Conservation (phyloP, 2,113 vertebrate species). For the Sylvietta virens region DNA sequence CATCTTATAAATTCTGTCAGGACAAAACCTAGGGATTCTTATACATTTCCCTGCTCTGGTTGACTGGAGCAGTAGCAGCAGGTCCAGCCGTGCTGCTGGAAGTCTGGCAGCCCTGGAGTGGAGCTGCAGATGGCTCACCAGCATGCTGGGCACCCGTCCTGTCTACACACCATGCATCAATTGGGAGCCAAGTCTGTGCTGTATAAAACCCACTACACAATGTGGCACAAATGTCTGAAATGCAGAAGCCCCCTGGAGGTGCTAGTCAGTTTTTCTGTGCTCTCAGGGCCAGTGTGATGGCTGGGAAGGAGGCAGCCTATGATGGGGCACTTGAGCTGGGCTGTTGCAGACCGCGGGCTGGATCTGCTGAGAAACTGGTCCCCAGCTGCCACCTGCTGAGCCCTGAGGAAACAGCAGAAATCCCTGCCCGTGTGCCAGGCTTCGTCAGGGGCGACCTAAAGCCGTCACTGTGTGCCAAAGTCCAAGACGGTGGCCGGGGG, state of each 20-base stretch:
- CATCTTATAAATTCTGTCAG: not conserved
- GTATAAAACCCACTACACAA: accelerated
- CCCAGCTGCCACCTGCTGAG: slow-evolving; percentile 8
- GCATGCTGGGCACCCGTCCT: accelerated
- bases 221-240: not conserved
- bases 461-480: accelerated
- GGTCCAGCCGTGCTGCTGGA: not conserved
- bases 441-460: accelerated
- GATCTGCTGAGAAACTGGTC: not conserved
- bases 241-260: not conserved
- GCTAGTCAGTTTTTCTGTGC: not conserved
- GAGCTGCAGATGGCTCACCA: not conserved
- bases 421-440: accelerated
- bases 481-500: accelerated
- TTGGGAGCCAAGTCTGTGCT: not conserved
- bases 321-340: accelerated
- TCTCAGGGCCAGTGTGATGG: not conserved
- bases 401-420: not conserved
- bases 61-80: not conserved
- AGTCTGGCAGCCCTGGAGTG: not conserved
- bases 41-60: not conserved
- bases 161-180: accelerated
- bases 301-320: not conserved
- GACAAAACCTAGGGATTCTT: not conserved
- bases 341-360: accelerated